Conservation (phyloP, 37 sponge, comb jelly and placozoan genomes). For the Ephydatia muelleri region DNA sequence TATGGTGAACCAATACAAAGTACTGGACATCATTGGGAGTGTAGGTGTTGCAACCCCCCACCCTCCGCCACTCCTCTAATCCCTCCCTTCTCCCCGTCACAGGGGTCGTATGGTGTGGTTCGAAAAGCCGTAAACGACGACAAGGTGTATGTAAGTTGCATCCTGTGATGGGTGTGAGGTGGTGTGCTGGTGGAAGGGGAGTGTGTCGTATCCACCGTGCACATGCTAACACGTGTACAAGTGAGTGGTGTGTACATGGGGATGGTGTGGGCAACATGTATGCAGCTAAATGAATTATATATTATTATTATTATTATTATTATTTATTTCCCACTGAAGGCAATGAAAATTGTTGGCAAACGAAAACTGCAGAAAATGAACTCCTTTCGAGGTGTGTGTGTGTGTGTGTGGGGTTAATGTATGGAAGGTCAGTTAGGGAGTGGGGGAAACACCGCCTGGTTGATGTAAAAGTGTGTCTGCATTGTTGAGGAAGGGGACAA, state of each 20-base stretch:
- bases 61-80: background rate
- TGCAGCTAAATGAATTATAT: background rate
- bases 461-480: no score
- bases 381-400: constrained; percentile 2
- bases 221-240: no score
- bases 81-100: background rate
- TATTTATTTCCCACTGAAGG: constrained; percentile 2
- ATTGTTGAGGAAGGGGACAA: no score
- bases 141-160: constrained; percentile 49
- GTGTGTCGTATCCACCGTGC: no score
- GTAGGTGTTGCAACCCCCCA: constrained; percentile 30
- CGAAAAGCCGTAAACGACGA: constrained; percentile 51
- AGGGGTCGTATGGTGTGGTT: constrained; percentile 79
- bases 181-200: no score
- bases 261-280: background rate
- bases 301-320: no score
- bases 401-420: background rate
- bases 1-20: constrained; percentile 70
- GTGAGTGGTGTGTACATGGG: background rate
- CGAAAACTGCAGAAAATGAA: constrained; percentile 35
- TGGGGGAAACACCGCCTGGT: no score
- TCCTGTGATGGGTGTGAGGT: background rate
- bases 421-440: no score
- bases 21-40: constrained; percentile 71
- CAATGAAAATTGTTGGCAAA: constrained; percentile 59